Evolutionary conservation across 2,888 invertebrate genomes (phyloP).

Genomic region (Antheraea yamamai): DNA sequence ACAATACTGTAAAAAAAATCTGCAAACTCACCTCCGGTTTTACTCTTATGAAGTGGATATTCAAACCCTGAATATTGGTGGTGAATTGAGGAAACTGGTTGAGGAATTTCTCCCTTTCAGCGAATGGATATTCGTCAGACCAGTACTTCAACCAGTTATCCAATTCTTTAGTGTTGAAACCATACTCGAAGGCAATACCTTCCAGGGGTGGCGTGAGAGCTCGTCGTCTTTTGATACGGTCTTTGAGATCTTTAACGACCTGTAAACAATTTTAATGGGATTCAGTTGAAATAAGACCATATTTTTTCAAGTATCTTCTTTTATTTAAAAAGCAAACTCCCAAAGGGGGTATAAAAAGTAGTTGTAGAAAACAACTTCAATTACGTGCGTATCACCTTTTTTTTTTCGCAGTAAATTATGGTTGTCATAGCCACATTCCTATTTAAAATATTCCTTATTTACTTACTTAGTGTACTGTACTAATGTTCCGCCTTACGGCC

Average conservation of each 20-base stretch:
- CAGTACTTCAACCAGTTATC: slow-evolving; percentile 87
- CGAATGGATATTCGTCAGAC: slow-evolving; percentile 86
- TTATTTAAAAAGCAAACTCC: too few species aligned
- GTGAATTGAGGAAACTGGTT: slow-evolving; percentile 89
- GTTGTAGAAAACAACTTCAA: too few species aligned
- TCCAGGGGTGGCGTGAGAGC: slow-evolving; percentile 83
- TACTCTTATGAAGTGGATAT: slow-evolving; percentile 80
- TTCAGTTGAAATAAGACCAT: neutral
- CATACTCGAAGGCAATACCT: slow-evolving; percentile 89
- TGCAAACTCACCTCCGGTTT: slow-evolving; percentile 71
- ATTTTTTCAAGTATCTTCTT: neutral
- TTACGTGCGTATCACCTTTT: too few species aligned
- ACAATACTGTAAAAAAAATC: neutral
- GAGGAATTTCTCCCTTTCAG: slow-evolving; percentile 84
- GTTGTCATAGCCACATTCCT: too few species aligned
- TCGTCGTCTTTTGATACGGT: slow-evolving; percentile 54
- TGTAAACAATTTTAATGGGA: slow-evolving; percentile 35
- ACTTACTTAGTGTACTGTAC: too few species aligned
- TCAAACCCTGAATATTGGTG: slow-evolving; percentile 87
- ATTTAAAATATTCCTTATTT: too few species aligned
- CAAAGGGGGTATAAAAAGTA: too few species aligned
- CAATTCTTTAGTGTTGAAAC: slow-evolving; percentile 87
- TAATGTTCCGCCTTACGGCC: too few species aligned
- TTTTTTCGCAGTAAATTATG: too few species aligned
- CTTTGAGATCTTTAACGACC: slow-evolving; percentile 61